phyloP scores from a whole-genome alignment of 1,140 invertebrate species.

The Saccostrea cuccullata region DNA sequence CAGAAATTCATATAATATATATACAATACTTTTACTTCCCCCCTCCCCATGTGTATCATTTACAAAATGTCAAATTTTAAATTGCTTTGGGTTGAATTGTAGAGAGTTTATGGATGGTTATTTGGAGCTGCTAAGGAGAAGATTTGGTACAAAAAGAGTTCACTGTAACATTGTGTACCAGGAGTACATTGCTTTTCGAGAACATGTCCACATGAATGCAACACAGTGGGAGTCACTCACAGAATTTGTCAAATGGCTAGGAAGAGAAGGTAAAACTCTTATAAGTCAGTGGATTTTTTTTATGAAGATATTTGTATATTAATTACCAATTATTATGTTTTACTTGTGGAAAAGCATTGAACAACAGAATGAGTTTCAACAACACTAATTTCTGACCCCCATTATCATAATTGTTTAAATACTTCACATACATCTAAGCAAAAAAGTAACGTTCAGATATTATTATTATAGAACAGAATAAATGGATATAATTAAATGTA shows the following conservation, averaged over 20 bases:
- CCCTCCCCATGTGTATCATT: too few species aligned
- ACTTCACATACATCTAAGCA: too few species aligned
- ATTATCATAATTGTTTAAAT: too few species aligned
- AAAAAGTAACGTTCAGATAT: too few species aligned
- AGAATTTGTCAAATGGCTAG: conserved; percentile 97
- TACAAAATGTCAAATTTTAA: too few species aligned
- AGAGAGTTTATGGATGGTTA: conserved; percentile 89
- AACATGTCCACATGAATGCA: conserved; percentile 99
- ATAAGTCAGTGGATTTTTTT: neutral
- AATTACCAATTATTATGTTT: too few species aligned
- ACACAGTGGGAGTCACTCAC: conserved; percentile 97
- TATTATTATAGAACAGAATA: too few species aligned
- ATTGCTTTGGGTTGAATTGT: conserved; percentile 52
- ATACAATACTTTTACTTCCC: too few species aligned
- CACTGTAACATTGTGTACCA: conserved; percentile 98
- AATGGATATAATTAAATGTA: too few species aligned
- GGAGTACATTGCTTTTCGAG: conserved; percentile 95
- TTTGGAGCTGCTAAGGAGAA: conserved; percentile 88
- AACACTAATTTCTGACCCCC: too few species aligned
- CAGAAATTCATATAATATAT: too few species aligned
- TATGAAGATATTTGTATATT: neutral
- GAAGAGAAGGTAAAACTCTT: conserved; percentile 82
- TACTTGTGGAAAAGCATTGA: neutral
- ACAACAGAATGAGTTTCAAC: neutral
- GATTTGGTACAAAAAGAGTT: conserved; percentile 90